These are phyloP conservation scores for Xenentodon cancila DNA, from an alignment of 2,797 vertebrate genomes.

Conservation along the genomic window DNA sequence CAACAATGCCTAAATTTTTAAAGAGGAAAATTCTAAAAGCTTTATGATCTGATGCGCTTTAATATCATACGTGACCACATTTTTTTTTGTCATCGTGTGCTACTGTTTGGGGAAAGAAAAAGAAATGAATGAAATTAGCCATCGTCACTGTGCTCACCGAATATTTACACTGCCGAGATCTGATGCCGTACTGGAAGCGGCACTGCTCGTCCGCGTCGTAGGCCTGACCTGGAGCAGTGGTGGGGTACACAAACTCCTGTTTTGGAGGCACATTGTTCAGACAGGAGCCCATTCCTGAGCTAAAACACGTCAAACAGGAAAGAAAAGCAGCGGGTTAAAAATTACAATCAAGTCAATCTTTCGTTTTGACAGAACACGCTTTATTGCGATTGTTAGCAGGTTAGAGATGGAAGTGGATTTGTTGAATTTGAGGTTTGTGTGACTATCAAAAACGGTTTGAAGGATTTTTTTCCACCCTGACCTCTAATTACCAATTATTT, in stretches of 20 bases:
- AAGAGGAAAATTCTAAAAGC: neutral
- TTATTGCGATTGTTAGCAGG: neutral
- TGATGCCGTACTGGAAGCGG: slow-evolving; percentile 97
- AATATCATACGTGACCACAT: too few relatives aligned
- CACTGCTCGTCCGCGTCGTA: slow-evolving; percentile 98
- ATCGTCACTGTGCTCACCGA: slow-evolving; percentile 84
- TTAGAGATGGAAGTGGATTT: neutral
- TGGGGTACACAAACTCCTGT: slow-evolving; percentile 97
- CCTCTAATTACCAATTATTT: slow-evolving; percentile 51
- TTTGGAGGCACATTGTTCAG: slow-evolving; percentile 94
- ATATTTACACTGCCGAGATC: slow-evolving; percentile 99
- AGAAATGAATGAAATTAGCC: neutral
- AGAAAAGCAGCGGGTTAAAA: neutral
- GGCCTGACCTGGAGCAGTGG: slow-evolving; percentile 93
- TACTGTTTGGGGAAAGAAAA: neutral
- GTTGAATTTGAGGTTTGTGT: slow-evolving; percentile 7
- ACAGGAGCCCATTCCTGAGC: slow-evolving; percentile 95
- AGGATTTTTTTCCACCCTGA: slow-evolving; percentile 16
- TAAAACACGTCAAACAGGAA: slow-evolving; percentile 51
- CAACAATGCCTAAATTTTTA: too few relatives aligned
- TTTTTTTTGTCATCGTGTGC: too few relatives aligned
- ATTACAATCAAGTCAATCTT: neutral
- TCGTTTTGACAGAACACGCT: neutral
- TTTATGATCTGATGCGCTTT: too few relatives aligned
- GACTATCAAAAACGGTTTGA: slow-evolving; percentile 24